These are phyloP conservation scores for Heliopora coerulea DNA, from an alignment of 92 coral and sea anemone genomes.

Conservation along the genomic window DNA sequence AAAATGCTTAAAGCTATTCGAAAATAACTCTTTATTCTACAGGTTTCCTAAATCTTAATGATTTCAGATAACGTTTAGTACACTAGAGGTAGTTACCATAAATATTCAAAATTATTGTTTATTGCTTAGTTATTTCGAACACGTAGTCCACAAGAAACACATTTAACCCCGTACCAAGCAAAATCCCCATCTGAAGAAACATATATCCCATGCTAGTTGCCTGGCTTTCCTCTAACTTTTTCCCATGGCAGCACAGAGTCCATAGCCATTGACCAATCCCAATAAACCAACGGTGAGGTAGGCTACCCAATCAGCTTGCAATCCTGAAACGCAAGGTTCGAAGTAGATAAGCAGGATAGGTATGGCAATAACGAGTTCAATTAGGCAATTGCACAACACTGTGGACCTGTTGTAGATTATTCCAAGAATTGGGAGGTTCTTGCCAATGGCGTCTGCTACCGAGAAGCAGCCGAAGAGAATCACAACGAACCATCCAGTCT, in stretches of 20 bases:
- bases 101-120: not conserved
- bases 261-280: constrained; percentile 80
- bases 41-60: too few species aligned
- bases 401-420: constrained; percentile 73
- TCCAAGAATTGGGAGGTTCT: constrained; percentile 74
- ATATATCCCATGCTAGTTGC: constrained; percentile 86
- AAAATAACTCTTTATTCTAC: too few species aligned
- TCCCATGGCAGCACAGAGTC: constrained; percentile 84
- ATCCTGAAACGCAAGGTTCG: constrained; percentile 65
- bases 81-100: too few species aligned
- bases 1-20: too few species aligned
- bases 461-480: constrained; percentile 82
- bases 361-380: constrained; percentile 72
- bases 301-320: constrained; percentile 84
- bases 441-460: constrained; percentile 80
- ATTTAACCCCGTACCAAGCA: constrained; percentile 64
- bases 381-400: constrained; percentile 63
- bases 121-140: constrained; percentile 50
- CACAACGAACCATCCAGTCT: constrained; percentile 86
- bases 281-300: constrained; percentile 66
- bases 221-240: constrained; percentile 73
- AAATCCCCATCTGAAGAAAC: constrained; percentile 75
- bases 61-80: too few species aligned
- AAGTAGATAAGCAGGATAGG: constrained; percentile 80
- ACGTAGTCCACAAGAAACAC: constrained; percentile 77